Evolutionary conservation across 2,113 vertebrate species (phyloP).

Genomic region (Tyrannus savana): DNA sequence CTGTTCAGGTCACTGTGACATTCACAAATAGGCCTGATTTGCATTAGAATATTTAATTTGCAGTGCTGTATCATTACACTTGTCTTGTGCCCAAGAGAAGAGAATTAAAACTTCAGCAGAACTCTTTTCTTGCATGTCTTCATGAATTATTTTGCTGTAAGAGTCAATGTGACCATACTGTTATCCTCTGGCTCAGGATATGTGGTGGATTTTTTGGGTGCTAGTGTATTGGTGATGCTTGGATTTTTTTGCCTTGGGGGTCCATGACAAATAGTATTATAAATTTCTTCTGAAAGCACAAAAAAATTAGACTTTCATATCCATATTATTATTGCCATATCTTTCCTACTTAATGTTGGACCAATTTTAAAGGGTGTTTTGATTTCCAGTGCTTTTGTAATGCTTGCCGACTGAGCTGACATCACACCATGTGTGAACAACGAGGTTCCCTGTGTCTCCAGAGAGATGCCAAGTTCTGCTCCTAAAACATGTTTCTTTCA

Average conservation of each 20-base stretch:
- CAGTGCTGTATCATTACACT: neutral
- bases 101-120: neutral
- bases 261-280: neutral
- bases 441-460: neutral
- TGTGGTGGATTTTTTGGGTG: neutral
- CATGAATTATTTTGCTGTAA: neutral
- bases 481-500: neutral
- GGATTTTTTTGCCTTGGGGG: neutral
- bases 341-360: neutral
- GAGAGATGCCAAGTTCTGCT: neutral
- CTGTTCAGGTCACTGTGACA: neutral
- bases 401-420: neutral
- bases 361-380: neutral
- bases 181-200: neutral
- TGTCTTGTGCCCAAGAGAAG: neutral
- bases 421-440: neutral
- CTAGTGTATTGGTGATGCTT: neutral
- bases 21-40: conserved; percentile 1
- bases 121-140: neutral
- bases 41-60: conserved; percentile 42
- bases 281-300: neutral
- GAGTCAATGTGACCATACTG: neutral
- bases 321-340: neutral
- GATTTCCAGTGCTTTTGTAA: neutral
- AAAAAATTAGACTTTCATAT: neutral